A percentile compares a stretch with the other conserved stretches of the same genome.
Evolutionary conservation across 2,113 vertebrate genomes (phyloP).

Genomic region (Oreochromis spilurus): DNA sequence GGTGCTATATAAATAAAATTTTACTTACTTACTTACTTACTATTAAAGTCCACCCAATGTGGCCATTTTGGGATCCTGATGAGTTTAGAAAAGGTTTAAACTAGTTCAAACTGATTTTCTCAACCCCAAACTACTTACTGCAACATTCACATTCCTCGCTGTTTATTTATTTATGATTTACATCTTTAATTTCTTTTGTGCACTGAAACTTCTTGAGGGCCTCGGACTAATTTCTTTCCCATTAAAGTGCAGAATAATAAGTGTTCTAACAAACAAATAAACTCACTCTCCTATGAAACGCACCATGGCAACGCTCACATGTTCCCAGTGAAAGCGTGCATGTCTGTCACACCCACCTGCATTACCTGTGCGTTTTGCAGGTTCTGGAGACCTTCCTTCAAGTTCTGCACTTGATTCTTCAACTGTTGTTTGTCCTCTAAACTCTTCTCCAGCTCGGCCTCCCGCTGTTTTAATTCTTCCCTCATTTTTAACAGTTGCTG

Average conservation of each 20-base stretch:
- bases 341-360: constrained; percentile 52
- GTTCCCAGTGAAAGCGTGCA: background rate
- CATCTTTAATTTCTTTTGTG: background rate
- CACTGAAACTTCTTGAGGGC: background rate
- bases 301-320: background rate
- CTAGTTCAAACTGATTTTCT: background rate
- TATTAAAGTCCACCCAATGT: background rate
- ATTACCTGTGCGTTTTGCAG: constrained; percentile 48
- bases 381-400: constrained; percentile 83
- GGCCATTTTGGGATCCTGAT: background rate
- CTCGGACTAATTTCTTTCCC: constrained; percentile 33
- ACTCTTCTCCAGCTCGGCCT: constrained; percentile 85
- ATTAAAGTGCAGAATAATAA: constrained; percentile 41
- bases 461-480: constrained; percentile 87
- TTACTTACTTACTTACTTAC: no score
- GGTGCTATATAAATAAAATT: no score
- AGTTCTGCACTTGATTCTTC: constrained; percentile 80
- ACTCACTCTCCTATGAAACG: background rate
- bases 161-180: constrained; percentile 21
- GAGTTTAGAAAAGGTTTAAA: background rate
- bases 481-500: constrained; percentile 92
- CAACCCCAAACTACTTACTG: background rate
- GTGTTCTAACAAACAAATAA: background rate
- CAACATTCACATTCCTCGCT: background rate
- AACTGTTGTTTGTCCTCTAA: constrained; percentile 86